A percentile compares a stretch with the other conserved stretches of the same genome.
Evolutionary conservation across 2,888 invertebrate species (phyloP).

Genomic region (Creontiades dilutus): DNA sequence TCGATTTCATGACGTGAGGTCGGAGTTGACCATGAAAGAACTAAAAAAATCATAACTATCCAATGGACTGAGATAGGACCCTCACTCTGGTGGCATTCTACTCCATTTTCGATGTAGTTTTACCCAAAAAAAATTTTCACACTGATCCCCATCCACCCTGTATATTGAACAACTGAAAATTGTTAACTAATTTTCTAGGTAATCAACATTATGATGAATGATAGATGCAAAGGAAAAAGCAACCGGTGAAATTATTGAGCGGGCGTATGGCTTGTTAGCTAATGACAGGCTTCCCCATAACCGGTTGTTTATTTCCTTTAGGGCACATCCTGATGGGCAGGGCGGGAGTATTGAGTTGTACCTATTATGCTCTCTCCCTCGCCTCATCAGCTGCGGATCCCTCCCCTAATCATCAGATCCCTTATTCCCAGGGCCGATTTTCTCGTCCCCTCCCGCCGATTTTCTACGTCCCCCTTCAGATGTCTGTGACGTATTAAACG

Average conservation of each 20-base stretch:
- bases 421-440: not conserved
- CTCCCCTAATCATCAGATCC: not conserved
- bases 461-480: slow-evolving; percentile 18
- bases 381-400: slow-evolving; percentile 41
- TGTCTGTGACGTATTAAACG: slow-evolving; percentile 52
- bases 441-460: not conserved
- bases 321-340: not conserved
- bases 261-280: slow-evolving; percentile 28
- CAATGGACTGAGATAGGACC: no score
- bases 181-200: no score
- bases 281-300: not conserved
- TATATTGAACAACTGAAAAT: no score
- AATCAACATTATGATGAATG: no score
- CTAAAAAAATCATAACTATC: no score
- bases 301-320: slow-evolving; percentile 34
- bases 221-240: not conserved
- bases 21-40: no score
- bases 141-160: no score
- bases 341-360: slow-evolving; percentile 51
- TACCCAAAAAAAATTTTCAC: no score
- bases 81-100: no score
- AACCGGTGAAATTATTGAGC: slow-evolving; percentile 17
- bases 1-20: no score
- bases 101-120: no score
- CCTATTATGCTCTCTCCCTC: slow-evolving; percentile 39